phyloP scores from a whole-genome alignment of 2,797 vertebrate species.

The Acipenser ruthenus region DNA sequence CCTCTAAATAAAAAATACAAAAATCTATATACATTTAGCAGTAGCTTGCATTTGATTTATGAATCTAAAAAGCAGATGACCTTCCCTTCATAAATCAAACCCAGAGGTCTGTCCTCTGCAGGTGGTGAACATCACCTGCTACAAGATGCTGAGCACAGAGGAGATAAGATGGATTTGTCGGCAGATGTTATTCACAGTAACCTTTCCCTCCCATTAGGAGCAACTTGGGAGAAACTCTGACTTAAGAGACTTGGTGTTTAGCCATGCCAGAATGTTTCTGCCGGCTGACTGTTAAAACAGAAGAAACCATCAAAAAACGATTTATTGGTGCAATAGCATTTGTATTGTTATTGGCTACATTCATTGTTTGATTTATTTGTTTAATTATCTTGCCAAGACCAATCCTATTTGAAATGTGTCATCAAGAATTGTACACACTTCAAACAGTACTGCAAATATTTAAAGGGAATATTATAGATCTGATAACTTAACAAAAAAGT shows the following conservation, averaged over 20 bases:
- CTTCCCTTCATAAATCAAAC: constrained; percentile 4
- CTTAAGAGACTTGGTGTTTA: background rate
- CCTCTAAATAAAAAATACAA: background rate
- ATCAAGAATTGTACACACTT: no score
- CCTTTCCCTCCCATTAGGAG: background rate
- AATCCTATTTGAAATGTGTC: no score
- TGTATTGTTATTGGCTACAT: no score
- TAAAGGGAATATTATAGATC: no score
- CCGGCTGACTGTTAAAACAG: no score
- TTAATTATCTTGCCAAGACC: no score
- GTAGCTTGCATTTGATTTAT: background rate
- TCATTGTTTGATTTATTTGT: no score
- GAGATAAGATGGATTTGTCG: background rate
- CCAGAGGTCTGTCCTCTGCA: background rate
- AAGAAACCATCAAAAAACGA: no score
- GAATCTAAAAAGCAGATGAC: background rate
- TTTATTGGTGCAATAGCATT: no score
- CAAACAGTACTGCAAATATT: no score
- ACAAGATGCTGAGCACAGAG: background rate
- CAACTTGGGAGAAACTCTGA: background rate
- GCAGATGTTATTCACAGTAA: constrained; percentile 2
- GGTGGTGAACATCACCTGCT: background rate
- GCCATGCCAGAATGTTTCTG: no score
- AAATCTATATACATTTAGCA: background rate
- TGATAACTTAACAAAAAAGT: no score